Evolutionary conservation across 2,888 invertebrate genomes (phyloP), one percentile per base, ranked within the genome.

Genomic region (Oxytorus armatus): DNA sequence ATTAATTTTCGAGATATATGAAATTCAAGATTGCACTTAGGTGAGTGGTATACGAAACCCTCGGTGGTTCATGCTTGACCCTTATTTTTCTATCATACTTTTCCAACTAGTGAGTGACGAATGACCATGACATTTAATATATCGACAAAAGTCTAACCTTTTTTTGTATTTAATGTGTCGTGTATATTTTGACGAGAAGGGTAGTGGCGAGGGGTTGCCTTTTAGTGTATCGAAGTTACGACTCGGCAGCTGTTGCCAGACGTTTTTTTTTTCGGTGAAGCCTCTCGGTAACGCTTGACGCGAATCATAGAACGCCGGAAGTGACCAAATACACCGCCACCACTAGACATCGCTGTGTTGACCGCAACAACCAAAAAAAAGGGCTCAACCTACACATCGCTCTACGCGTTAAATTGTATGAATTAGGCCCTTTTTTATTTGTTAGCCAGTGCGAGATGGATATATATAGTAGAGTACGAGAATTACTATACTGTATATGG

Each of bases 231-330:
- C 11, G 18, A 36, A 51, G 53, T 14, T 23, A 23, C 39, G 49
- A 21, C 11, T 14, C n/a, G n/a, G 5, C 69, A 66, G 66, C 66
- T 66, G 66, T 23, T 18, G 16, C n/a, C 10, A 21, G 7, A 39
- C 29, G 33, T 66, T 51, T 14, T 36, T n/a, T 66, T 51, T 14
- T 36, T n/a, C 2, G n/a, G 23, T 7, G 68, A 73, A 78, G 73
- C 66, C 68, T 39, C 53, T 51, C 29, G 25, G 42, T 29, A 25
- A 49, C 55, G 29, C 51, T 36, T 1, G 42, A 18, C 65, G 68
- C 61, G 78, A 68, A 73, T 73, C 66, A 61, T 73, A 59, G 61
- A 78, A 36, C 51, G 36, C 59, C 72, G 78, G 78, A 78, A 78
- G 61, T 61, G 59, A 42, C 59, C 59, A 75, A n/a, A 75, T 57